A percentile compares a stretch with the other conserved stretches of the same genome.
Conservation (phyloP, 2,113 vertebrate genomes). For the Crotalus helleri region DNA sequence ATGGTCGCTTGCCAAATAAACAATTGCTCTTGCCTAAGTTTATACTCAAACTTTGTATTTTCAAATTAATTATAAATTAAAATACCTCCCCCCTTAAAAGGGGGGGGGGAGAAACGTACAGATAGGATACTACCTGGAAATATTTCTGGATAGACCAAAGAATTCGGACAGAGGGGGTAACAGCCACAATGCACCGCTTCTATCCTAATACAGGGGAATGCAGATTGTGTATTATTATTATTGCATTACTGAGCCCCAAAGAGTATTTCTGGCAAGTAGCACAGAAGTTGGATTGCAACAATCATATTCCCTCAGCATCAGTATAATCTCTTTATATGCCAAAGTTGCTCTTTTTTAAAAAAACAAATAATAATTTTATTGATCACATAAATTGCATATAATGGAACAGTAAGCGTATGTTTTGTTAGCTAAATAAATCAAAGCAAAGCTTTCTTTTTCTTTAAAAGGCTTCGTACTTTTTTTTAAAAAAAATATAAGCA, state of each 20-base stretch:
- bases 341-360: constrained; percentile 72
- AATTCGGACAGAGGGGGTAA: constrained; percentile 88
- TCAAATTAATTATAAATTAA: constrained; percentile 45
- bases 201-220: constrained; percentile 71
- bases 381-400: constrained; percentile 80
- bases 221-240: constrained; percentile 48
- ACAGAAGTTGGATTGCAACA: constrained; percentile 44
- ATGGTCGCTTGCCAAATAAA: constrained; percentile 82
- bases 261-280: constrained; percentile 41
- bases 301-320: constrained; percentile 51
- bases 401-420: constrained; percentile 82
- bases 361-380: constrained; percentile 70
- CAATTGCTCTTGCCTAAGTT: constrained; percentile 78
- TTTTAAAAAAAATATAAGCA: constrained; percentile 70
- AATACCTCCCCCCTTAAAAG: constrained; percentile 25
- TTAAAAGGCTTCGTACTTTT: constrained; percentile 78
- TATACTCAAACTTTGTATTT: constrained; percentile 70
- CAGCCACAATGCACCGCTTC: constrained; percentile 94
- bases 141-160: constrained; percentile 92
- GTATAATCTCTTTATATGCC: constrained; percentile 63
- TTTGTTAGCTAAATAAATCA: constrained; percentile 82
- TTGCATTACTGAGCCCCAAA: constrained; percentile 41
- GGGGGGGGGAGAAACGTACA: background rate
- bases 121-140: constrained; percentile 82
- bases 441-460: constrained; percentile 75